Conservation (phyloP, 2,888 invertebrate species). For the Peribatodes rhomboidaria region DNA sequence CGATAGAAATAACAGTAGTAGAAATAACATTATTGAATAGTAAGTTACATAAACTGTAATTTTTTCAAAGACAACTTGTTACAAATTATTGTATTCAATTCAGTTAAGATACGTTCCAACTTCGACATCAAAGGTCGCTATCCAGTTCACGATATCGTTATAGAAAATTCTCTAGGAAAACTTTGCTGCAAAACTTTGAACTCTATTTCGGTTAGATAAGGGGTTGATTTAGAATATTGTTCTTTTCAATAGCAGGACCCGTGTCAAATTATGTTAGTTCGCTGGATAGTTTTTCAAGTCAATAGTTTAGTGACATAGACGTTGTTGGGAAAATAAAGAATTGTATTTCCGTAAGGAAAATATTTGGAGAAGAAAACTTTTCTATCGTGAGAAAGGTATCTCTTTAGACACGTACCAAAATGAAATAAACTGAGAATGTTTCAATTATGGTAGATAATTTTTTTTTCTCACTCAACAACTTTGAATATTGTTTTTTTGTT, state of each 20-base stretch:
- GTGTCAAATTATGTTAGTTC: conserved; percentile 38
- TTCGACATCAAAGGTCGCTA: conserved; percentile 32
- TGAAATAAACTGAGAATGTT: not conserved
- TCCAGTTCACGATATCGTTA: conserved; percentile 26
- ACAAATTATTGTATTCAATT: conserved; percentile 5
- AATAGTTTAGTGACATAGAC: conserved; percentile 34
- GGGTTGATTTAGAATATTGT: not conserved
- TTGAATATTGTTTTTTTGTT: too few species aligned
- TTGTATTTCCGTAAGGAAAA: conserved; percentile 15
- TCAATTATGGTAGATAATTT: too few species aligned
- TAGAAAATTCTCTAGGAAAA: conserved; percentile 18
- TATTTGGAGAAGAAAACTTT: conserved; percentile 2
- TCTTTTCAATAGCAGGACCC: conserved; percentile 28
- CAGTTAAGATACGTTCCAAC: conserved; percentile 23
- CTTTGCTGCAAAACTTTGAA: conserved; percentile 7
- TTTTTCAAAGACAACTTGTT: not conserved
- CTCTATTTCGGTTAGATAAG: conserved; percentile 11
- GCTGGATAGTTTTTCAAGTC: conserved; percentile 34
- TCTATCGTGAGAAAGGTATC: too few species aligned
- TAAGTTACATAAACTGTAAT: too few species aligned
- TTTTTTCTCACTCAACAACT: too few species aligned
- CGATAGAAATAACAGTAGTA: too few species aligned
- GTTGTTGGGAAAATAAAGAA: conserved; percentile 38
- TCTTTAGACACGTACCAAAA: too few species aligned
- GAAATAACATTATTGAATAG: too few species aligned